These are phyloP conservation scores for Gavialis gangeticus DNA, from an alignment of 2,113 vertebrate genomes.

Conservation along the genomic window DNA sequence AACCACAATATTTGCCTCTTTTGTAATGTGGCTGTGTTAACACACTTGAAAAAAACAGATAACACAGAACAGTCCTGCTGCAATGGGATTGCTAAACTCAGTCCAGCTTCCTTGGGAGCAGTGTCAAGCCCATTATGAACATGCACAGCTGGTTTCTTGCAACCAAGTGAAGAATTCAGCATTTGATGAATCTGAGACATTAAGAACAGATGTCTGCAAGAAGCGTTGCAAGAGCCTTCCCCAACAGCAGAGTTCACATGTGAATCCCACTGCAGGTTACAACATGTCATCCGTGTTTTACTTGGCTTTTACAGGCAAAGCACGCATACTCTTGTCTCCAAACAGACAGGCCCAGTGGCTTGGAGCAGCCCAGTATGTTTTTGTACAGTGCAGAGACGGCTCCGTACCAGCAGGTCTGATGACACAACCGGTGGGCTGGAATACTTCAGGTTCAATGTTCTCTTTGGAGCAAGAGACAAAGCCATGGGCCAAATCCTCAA, in stretches of 20 bases:
- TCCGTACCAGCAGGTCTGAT: neutral
- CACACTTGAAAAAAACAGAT: neutral
- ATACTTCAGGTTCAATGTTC: neutral
- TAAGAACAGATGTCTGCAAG: neutral
- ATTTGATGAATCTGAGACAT: neutral
- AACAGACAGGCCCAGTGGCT: neutral
- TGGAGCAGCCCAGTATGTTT: neutral
- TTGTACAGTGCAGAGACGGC: neutral
- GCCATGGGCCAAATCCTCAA: neutral
- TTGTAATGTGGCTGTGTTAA: neutral
- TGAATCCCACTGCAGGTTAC: neutral
- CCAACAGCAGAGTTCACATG: fast-evolving
- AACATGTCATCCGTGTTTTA: neutral
- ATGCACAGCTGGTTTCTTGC: neutral
- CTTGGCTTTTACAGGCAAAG: neutral
- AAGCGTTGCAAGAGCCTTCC: neutral
- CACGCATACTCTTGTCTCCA: neutral
- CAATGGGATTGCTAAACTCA: neutral
- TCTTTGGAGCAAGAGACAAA: neutral
- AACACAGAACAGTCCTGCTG: neutral
- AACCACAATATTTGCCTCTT: neutral
- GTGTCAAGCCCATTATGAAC: neutral
- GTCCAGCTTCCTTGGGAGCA: neutral
- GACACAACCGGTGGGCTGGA: neutral
- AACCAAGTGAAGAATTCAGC: neutral